Evolutionary conservation across 2,888 invertebrate species (phyloP).

Genomic region (Cetonia aurata): DNA sequence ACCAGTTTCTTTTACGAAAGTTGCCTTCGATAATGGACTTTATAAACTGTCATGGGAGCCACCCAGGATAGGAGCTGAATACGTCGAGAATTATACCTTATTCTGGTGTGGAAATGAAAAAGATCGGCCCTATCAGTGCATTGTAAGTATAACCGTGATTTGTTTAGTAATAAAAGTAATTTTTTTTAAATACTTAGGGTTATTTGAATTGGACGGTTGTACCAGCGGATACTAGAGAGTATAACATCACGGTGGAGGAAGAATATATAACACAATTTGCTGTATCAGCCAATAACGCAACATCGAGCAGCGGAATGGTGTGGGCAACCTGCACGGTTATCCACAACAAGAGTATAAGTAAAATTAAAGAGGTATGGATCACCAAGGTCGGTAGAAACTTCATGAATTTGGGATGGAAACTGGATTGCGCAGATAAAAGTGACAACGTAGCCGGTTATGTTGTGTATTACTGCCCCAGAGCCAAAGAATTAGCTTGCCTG

Average conservation of each 20-base stretch:
- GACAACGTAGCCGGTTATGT: slow-evolving; percentile 81
- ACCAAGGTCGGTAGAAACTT: slow-evolving; percentile 67
- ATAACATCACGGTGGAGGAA: slow-evolving; percentile 73
- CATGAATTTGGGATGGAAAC: slow-evolving; percentile 80
- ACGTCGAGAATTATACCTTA: slow-evolving; percentile 80
- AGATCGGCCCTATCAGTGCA: slow-evolving; percentile 63
- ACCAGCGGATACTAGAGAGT: slow-evolving; percentile 65
- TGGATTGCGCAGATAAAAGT: slow-evolving; percentile 81
- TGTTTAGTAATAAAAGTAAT: too few relatives aligned
- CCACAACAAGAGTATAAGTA: slow-evolving; percentile 66
- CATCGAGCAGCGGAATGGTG: slow-evolving; percentile 84
- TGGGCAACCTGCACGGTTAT: slow-evolving; percentile 84
- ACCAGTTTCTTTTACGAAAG: slow-evolving; percentile 47
- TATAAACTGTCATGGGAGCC: slow-evolving; percentile 83
- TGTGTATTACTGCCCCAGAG: slow-evolving; percentile 80
- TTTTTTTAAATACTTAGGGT: slow-evolving; percentile 66
- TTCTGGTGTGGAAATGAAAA: slow-evolving; percentile 74
- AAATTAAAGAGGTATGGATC: slow-evolving; percentile 72
- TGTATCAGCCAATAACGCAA: slow-evolving; percentile 80
- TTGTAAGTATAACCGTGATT: slow-evolving; percentile 59
- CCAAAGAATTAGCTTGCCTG: slow-evolving; percentile 70
- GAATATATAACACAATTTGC: slow-evolving; percentile 81
- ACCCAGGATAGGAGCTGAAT: slow-evolving; percentile 66
- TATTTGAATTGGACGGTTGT: slow-evolving; percentile 73
- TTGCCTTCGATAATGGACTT: slow-evolving; percentile 77